Conservation (phyloP, 2,113 vertebrate species). For the Galemys pyrenaicus region DNA sequence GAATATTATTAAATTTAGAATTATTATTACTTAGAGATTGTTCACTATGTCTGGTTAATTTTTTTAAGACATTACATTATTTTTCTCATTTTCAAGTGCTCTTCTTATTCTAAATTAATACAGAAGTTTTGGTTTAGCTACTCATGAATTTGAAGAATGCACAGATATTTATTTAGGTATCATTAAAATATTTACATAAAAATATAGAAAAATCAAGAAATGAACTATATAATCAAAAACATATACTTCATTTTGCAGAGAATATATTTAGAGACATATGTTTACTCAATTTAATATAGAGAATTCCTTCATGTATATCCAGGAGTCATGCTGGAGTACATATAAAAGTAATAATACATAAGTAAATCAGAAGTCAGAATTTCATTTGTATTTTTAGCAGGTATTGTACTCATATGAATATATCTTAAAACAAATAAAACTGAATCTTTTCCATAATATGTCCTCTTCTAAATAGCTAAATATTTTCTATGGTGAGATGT, state of each 20-base stretch:
- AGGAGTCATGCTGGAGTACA: not conserved
- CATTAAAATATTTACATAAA: slow-evolving; percentile 6
- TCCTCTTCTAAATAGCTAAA: not conserved
- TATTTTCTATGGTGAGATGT: not conserved
- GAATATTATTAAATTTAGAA: not conserved
- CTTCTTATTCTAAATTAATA: not conserved
- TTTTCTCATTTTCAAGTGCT: slow-evolving; percentile 11
- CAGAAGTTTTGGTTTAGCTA: not conserved
- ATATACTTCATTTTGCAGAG: not conserved
- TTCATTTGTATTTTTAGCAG: not conserved
- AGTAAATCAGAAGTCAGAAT: not conserved
- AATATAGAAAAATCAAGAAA: slow-evolving; percentile 1
- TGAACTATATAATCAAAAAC: not conserved
- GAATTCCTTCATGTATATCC: not conserved
- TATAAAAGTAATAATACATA: not conserved
- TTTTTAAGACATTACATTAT: not conserved
- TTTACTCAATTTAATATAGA: not conserved
- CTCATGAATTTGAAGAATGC: not conserved
- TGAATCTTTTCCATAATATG: not conserved
- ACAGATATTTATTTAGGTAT: not conserved
- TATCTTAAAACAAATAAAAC: slow-evolving; percentile 1
- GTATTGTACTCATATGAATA: not conserved
- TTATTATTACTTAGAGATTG: slow-evolving; percentile 7
- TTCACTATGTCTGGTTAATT: not conserved
- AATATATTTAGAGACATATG: not conserved